These are phyloP conservation scores for Phoxinus phoxinus DNA, from an alignment of 2,113 vertebrate genomes.

Conservation along the genomic window DNA sequence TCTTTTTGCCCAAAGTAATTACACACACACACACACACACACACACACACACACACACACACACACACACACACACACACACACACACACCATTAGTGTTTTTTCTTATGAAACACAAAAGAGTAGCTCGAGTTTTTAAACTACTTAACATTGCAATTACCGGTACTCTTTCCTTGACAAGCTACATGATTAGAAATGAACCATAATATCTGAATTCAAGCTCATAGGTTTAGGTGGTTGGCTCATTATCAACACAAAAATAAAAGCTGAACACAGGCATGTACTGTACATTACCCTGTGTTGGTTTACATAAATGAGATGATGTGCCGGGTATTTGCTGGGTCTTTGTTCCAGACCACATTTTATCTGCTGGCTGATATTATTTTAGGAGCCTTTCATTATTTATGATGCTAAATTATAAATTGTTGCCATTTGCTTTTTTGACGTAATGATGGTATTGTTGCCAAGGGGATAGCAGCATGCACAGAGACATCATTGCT, in stretches of 20 bases:
- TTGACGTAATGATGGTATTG: background rate
- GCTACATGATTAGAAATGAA: background rate
- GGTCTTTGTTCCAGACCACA: background rate
- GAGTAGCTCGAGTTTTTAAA: background rate
- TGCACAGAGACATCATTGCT: background rate
- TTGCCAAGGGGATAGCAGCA: background rate
- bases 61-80: too few species aligned
- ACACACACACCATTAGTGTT: background rate
- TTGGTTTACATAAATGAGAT: slow-evolving; percentile 24
- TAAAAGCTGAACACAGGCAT: background rate
- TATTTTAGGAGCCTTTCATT: slow-evolving; percentile 40
- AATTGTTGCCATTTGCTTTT: slow-evolving; percentile 25
- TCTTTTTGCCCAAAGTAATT: background rate
- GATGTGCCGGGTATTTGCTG: background rate
- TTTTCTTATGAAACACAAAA: background rate
- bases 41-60: too few species aligned
- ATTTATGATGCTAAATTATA: slow-evolving; percentile 29
- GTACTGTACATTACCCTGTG: background rate
- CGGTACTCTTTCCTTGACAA: background rate
- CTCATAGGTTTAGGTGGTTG: background rate
- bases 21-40: too few species aligned
- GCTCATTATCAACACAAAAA: background rate
- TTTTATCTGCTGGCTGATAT: slow-evolving; percentile 2
- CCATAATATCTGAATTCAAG: background rate
- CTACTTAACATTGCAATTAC: background rate